Percentiles rank a stretch among this genome's conserved stretches.
These are phyloP conservation scores for Catocala fraxini DNA, from an alignment of 2,888 invertebrate species.

Conservation along the genomic window DNA sequence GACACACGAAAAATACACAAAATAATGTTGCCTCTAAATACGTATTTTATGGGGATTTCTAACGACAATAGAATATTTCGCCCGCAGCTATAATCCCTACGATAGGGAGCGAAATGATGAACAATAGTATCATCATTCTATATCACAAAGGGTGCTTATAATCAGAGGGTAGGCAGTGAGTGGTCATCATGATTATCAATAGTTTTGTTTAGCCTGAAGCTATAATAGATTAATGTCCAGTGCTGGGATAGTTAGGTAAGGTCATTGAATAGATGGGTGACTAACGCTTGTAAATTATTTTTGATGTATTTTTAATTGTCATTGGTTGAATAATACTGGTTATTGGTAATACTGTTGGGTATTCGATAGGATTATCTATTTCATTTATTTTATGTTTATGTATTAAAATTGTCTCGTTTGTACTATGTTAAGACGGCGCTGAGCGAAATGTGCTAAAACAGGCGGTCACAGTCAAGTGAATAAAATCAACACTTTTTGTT, in stretches of 20 bases:
- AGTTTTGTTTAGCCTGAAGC: slow-evolving; percentile 25
- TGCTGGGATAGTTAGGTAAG: slow-evolving; percentile 6
- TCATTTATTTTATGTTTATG: no score
- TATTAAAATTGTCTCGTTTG: no score
- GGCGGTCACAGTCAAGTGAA: no score
- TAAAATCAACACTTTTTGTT: no score
- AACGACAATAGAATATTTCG: slow-evolving; percentile 46
- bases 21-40: slow-evolving; percentile 27
- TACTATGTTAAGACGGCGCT: no score
- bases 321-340: background rate
- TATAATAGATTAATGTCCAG: slow-evolving; percentile 20
- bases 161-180: slow-evolving; percentile 20
- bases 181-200: slow-evolving; percentile 35
- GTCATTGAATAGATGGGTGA: slow-evolving; percentile 7
- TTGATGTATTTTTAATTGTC: background rate
- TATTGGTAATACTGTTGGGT: no score
- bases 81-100: slow-evolving; percentile 29
- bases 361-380: background rate
- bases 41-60: slow-evolving; percentile 30
- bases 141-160: slow-evolving; percentile 30
- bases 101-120: slow-evolving; percentile 18
- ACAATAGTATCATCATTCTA: slow-evolving; percentile 44
- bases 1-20: slow-evolving; percentile 21
- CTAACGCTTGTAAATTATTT: slow-evolving; percentile 1
- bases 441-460: no score